Evolutionary conservation across 2,888 invertebrate genomes (phyloP).

Genomic region (Globia sparganii): DNA sequence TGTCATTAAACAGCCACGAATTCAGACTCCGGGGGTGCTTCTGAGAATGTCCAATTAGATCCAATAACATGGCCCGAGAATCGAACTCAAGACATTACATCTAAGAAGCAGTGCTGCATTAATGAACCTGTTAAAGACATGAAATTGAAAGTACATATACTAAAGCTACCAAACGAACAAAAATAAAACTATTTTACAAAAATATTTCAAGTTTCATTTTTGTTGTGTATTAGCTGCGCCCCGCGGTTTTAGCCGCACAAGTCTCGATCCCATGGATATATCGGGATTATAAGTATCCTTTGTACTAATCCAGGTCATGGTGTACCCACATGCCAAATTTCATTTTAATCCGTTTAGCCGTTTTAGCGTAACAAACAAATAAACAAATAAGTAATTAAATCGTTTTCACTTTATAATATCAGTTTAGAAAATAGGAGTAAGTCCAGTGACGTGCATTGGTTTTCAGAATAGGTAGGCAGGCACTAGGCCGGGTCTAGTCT

Average conservation of each 20-base stretch:
- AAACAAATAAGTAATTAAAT: too few species aligned
- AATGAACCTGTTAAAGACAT: background rate
- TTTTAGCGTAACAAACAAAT: too few species aligned
- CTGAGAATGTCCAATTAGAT: background rate
- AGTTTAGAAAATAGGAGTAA: background rate
- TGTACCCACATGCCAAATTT: too few species aligned
- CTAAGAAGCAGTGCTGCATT: background rate
- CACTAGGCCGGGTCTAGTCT: too few species aligned
- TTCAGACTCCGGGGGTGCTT: background rate
- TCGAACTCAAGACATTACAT: background rate
- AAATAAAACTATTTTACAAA: background rate
- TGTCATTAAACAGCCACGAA: background rate
- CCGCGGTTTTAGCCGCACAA: too few species aligned
- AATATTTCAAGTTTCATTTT: background rate
- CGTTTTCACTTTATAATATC: background rate
- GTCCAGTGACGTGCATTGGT: too few species aligned
- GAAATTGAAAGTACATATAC: background rate
- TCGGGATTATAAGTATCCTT: too few species aligned
- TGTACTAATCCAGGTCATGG: too few species aligned
- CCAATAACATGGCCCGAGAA: background rate
- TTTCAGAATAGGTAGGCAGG: too few species aligned
- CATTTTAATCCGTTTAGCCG: too few species aligned
- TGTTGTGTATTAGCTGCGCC: background rate
- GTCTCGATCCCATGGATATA: too few species aligned
- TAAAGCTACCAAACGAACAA: background rate